These are phyloP conservation scores for Dysidea cf. avara DNA, from an alignment of 37 sponge, comb jelly and placozoan species.

Conservation along the genomic window DNA sequence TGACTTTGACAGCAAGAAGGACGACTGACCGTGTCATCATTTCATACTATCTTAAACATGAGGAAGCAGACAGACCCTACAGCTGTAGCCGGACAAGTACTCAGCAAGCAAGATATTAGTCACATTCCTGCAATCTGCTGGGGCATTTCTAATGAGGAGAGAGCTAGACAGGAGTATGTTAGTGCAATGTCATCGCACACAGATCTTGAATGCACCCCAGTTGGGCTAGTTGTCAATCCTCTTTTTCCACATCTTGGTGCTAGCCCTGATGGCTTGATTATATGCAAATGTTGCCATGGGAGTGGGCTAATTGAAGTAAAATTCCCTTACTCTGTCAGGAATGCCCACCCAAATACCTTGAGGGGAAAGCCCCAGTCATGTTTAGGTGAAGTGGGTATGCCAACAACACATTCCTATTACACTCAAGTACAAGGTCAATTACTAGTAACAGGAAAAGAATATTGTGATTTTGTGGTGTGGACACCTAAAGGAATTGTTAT, in stretches of 20 bases:
- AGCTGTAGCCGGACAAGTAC: too few relatives aligned
- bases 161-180: constrained; percentile 8
- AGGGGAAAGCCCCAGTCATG: too few relatives aligned
- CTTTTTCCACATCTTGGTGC: constrained; percentile 38
- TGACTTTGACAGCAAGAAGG: too few relatives aligned
- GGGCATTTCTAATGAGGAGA: constrained; percentile 19
- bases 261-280: constrained; percentile 33
- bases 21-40: too few relatives aligned
- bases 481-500: constrained; percentile 24
- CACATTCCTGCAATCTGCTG: constrained; percentile 19
- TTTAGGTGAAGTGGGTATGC: neutral
- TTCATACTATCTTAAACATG: too few relatives aligned
- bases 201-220: neutral
- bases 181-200: neutral
- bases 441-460: constrained; percentile 9
- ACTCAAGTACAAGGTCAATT: constrained; percentile 41
- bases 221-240: constrained; percentile 34
- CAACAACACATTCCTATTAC: constrained; percentile 21
- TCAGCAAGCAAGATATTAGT: too few relatives aligned
- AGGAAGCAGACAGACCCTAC: too few relatives aligned
- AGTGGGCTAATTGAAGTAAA: constrained; percentile 36
- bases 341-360: neutral
- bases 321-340: constrained; percentile 21
- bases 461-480: constrained; percentile 41
- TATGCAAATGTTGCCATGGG: constrained; percentile 38